These are phyloP conservation scores for Drosophila chauvacae DNA, from an alignment of 1,140 invertebrate species.

Conservation along the genomic window DNA sequence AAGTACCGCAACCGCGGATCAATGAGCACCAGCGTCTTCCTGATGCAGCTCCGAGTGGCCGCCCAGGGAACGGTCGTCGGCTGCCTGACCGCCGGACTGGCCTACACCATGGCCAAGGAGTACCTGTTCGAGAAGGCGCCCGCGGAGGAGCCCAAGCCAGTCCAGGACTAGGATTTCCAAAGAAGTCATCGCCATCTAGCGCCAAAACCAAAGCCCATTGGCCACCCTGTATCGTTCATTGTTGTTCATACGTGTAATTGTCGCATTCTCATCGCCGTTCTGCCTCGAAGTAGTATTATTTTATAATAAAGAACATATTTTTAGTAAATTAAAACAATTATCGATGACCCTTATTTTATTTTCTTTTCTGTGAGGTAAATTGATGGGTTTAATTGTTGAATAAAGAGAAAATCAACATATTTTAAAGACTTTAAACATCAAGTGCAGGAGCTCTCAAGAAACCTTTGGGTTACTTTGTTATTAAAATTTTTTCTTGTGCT, in stretches of 20 bases:
- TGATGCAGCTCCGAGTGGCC: slow-evolving; percentile 93
- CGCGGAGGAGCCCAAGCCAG: slow-evolving; percentile 86
- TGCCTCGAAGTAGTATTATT: slow-evolving; percentile 12
- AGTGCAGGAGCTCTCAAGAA: background rate
- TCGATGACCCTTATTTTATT: background rate
- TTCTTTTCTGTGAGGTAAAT: background rate
- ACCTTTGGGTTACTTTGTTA: background rate
- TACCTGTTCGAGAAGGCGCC: slow-evolving; percentile 87
- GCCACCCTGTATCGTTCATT: background rate
- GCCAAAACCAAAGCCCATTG: background rate
- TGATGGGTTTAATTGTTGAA: background rate
- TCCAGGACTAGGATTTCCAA: background rate
- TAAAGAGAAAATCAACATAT: background rate
- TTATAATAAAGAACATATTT: slow-evolving; percentile 6
- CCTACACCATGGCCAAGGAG: slow-evolving; percentile 87
- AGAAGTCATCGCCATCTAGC: background rate
- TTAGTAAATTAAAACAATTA: background rate
- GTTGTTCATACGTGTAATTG: background rate
- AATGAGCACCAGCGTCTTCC: slow-evolving; percentile 92
- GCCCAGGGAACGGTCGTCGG: slow-evolving; percentile 93
- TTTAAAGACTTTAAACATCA: background rate
- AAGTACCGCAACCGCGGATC: slow-evolving; percentile 89
- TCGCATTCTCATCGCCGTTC: background rate
- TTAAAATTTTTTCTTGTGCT: too few species aligned
- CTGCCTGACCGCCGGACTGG: slow-evolving; percentile 89